Conservation (phyloP, 2,888 invertebrate genomes). For the Epicampocera succincta region DNA sequence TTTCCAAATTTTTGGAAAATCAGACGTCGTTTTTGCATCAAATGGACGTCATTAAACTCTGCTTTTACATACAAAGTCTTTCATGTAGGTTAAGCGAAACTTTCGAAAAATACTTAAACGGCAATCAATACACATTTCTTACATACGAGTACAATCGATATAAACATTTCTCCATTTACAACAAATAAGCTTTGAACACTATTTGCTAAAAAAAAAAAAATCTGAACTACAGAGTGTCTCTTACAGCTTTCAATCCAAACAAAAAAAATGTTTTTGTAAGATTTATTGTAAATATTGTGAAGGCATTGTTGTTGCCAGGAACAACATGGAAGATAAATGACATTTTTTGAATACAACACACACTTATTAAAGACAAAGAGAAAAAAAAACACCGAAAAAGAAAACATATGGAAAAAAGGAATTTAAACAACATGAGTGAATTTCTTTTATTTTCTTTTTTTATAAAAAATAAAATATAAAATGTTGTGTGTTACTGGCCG, state of each 20-base stretch:
- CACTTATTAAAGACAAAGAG: conserved; percentile 46
- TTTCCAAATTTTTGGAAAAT: too few species aligned
- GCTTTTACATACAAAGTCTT: neutral
- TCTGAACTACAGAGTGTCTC: neutral
- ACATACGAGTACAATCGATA: conserved; percentile 37
- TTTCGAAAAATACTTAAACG: conserved; percentile 6
- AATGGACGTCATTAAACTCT: neutral
- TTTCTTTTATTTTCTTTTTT: conserved; percentile 1
- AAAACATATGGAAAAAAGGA: conserved; percentile 38
- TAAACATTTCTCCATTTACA: conserved; percentile 35
- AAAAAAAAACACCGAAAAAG: conserved; percentile 21
- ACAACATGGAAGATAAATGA: conserved; percentile 62
- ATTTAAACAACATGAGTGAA: conserved; percentile 55
- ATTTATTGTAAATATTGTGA: conserved; percentile 46
- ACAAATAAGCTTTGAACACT: neutral
- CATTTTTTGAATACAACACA: conserved; percentile 56
- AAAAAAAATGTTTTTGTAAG: conserved; percentile 21
- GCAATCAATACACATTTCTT: conserved; percentile 40
- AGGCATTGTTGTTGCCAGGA: conserved; percentile 37
- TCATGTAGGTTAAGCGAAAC: conserved; percentile 1
- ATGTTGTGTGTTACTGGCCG: conserved; percentile 33
- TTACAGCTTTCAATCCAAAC: conserved; percentile 3
- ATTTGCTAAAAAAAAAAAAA: conserved; percentile 11
- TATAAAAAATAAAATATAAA: conserved; percentile 4
- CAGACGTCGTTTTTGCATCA: too few species aligned